Percentiles rank a stretch among this genome's conserved stretches.
Evolutionary conservation across 1,140 invertebrate genomes (phyloP).

Genomic region (Steinernema feltiae): DNA sequence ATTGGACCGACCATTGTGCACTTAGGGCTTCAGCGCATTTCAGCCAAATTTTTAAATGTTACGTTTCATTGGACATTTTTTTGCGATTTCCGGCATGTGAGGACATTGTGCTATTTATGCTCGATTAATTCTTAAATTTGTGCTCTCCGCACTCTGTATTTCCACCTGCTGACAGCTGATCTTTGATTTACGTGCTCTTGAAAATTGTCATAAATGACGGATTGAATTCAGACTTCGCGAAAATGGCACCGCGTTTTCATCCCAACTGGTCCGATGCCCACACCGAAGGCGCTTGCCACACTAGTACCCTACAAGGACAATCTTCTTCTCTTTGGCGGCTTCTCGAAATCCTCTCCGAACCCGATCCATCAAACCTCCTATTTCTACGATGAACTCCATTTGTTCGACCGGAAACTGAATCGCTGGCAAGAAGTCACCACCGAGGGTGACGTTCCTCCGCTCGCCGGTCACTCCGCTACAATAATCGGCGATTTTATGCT

Average conservation of each 20-base stretch:
- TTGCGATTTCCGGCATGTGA: no score
- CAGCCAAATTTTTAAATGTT: no score
- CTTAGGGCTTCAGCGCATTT: no score
- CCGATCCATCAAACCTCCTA: conserved; percentile 71
- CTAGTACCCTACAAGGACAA: conserved; percentile 77
- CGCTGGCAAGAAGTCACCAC: conserved; percentile 70
- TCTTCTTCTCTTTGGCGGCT: conserved; percentile 85
- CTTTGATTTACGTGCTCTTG: conserved; percentile 21
- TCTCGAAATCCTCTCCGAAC: conserved; percentile 84
- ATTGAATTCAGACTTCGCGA: conserved; percentile 31
- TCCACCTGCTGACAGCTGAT: no score
- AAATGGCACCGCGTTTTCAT: conserved; percentile 38
- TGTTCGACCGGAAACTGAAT: conserved; percentile 76
- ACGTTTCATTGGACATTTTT: no score
- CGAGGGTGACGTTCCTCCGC: conserved; percentile 64
- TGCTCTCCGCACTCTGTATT: no score
- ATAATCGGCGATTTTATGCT: conserved; percentile 68
- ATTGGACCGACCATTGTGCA: no score
- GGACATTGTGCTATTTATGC: no score
- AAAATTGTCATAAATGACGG: background rate
- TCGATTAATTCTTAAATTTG: no score
- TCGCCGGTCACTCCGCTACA: conserved; percentile 82
- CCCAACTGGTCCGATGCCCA: conserved; percentile 77
- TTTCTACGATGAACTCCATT: conserved; percentile 70
- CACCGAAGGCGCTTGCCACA: conserved; percentile 86